phyloP scores from a whole-genome alignment of 2,113 vertebrate species.

The Alces alces region DNA sequence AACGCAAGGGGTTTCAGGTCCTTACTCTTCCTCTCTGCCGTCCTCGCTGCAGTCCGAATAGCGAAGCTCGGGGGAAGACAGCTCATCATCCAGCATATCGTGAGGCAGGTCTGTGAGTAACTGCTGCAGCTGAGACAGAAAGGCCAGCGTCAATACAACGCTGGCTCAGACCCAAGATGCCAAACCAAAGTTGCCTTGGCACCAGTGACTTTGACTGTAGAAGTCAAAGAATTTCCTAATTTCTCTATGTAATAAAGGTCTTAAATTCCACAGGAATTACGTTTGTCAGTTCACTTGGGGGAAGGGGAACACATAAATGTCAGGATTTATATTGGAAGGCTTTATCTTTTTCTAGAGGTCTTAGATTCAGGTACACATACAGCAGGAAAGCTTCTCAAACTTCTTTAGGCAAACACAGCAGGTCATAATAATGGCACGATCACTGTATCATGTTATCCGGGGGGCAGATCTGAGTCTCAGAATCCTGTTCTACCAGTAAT shows the following conservation, averaged over 20 bases:
- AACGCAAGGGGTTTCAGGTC: background rate
- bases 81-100: slow-evolving; percentile 96
- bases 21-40: slow-evolving; percentile 84
- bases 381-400: background rate
- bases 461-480: background rate
- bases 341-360: background rate
- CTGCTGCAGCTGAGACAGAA: slow-evolving; percentile 87
- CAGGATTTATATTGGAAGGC: background rate
- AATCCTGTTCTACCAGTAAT: background rate
- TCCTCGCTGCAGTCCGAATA: slow-evolving; percentile 83
- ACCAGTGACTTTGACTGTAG: background rate
- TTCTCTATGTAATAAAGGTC: background rate
- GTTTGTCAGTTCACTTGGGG: background rate
- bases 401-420: background rate
- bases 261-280: background rate
- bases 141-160: background rate
- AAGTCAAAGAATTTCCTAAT: background rate
- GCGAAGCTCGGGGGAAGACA: slow-evolving; percentile 84
- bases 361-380: background rate
- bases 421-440: background rate
- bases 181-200: background rate
- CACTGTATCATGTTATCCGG: background rate
- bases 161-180: too few species aligned
- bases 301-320: background rate
- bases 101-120: slow-evolving; percentile 96